These are phyloP conservation scores for Myrmophylax atrothorax DNA, from an alignment of 2,113 vertebrate species.

Conservation along the genomic window DNA sequence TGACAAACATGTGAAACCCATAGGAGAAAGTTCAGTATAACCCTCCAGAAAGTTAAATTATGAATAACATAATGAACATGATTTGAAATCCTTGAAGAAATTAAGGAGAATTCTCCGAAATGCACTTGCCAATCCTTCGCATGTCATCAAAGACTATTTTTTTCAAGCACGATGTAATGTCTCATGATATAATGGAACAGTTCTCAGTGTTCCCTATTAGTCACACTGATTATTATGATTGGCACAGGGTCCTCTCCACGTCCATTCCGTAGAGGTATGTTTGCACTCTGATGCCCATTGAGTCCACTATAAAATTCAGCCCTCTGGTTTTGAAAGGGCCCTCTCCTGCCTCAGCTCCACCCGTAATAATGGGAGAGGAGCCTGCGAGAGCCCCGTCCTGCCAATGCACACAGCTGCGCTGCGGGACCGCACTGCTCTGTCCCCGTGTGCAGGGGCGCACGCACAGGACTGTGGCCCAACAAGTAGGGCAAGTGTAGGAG, in stretches of 20 bases:
- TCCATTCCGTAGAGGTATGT: neutral
- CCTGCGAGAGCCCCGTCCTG: fast-evolving
- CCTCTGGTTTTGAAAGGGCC: neutral
- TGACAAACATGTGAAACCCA: neutral
- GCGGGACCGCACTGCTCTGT: neutral
- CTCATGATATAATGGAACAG: constrained; percentile 52
- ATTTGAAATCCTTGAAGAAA: constrained; percentile 60
- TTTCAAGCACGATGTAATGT: constrained; percentile 44
- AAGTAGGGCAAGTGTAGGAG: fast-evolving
- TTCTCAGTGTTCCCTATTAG: constrained; percentile 19
- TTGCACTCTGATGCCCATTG: neutral
- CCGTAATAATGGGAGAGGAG: neutral
- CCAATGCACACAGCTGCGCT: fast-evolving
- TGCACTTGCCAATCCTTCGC: neutral
- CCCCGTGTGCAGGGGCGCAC: fast-evolving
- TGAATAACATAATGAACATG: constrained; percentile 19
- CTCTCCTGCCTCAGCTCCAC: neutral
- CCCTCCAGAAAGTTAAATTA: neutral
- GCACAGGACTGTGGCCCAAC: fast-evolving
- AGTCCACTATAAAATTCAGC: neutral
- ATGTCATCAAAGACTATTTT: constrained; percentile 45
- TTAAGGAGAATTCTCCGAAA: constrained; percentile 60
- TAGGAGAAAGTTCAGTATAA: neutral
- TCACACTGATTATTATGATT: constrained; percentile 49
- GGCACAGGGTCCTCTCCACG: neutral